Evolutionary conservation across 2,113 vertebrate species (phyloP), one percentile per base, ranked within the genome.

Genomic region (Campylorhamphus procurvoides): DNA sequence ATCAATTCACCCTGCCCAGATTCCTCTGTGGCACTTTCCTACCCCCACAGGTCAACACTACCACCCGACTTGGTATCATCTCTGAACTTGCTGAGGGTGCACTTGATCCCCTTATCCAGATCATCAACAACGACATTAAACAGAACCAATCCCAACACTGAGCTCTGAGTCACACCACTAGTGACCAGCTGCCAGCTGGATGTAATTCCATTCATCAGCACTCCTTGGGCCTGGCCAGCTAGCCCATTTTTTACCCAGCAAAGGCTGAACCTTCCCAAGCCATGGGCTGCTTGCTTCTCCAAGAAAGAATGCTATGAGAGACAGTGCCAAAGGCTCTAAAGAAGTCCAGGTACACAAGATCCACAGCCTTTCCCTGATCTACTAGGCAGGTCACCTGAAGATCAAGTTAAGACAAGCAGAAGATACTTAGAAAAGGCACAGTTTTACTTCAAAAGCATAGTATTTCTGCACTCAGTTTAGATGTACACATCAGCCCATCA

Each of bases 171-270:
- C 67, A 7, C 25, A 2, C 14, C 31, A 31, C 84, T 31, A 25
- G 6, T 24, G 24, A 6, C 16, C 1, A 1, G 31, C 9, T 0
- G 0, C 40, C 35, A 40, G 4, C 40, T 39, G 42, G 49, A n/a
- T 49, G 35, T 56, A 24, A 39, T 14, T 55, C 14, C 33, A 22
- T 39, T 44, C 40, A 23, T 28, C 60, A n/a, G 15, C 19, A 19
- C 35, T 24, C 49, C 39, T 50, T 58, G 42, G 29, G 15, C 60
- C 12, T 0, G 0, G 14, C 35, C 44, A 67, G 29, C 25, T 25
- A 67, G 42, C 3, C 25, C 11, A 31, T 1, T 59, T 50, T 37
- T 22, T 27, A 50, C 31, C 20, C 25, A 68, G 33, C 3, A 22
- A 37, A 68, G 63, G 42, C 5, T 15, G 3, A 59, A 59, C 31